phyloP scores from a whole-genome alignment of 23 tunicate species.

The Clavelina lepadiformis region DNA sequence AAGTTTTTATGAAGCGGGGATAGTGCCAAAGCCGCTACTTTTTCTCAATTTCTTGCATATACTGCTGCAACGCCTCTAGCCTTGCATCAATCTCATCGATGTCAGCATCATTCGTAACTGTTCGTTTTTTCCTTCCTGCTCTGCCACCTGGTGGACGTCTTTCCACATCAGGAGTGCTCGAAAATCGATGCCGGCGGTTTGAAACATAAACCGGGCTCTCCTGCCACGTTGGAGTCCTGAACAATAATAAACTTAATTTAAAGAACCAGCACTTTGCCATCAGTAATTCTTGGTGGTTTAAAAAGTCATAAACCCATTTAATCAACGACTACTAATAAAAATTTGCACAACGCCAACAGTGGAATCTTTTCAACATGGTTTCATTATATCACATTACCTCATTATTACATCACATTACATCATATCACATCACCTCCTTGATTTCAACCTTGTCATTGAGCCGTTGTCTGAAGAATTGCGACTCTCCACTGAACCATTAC shows the following conservation, averaged over 20 bases:
- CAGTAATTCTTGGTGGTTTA: no score
- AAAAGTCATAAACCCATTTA: no score
- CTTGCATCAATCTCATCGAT: slow-evolving; percentile 94
- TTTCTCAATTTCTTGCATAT: slow-evolving; percentile 73
- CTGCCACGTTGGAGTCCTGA: not conserved
- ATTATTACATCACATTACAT: no score
- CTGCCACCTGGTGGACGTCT: not conserved
- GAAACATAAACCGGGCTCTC: slow-evolving; percentile 20
- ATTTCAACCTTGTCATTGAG: slow-evolving; percentile 39
- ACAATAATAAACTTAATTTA: not conserved
- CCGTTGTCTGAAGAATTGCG: slow-evolving; percentile 84
- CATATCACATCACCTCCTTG: no score
- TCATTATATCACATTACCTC: no score
- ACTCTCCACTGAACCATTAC: slow-evolving; percentile 77
- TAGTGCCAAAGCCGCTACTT: no score
- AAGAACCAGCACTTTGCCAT: no score
- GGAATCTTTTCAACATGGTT: no score
- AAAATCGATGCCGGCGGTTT: slow-evolving; percentile 31
- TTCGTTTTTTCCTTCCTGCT: slow-evolving; percentile 10
- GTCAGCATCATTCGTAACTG: slow-evolving; percentile 35
- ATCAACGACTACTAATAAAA: no score
- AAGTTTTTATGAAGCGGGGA: no score
- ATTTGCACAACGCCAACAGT: no score
- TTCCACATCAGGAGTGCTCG: slow-evolving; percentile 54
- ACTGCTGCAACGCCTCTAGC: slow-evolving; percentile 81